Evolutionary conservation across 1,140 invertebrate genomes (phyloP).

Genomic region (Brachystomella parvula): DNA sequence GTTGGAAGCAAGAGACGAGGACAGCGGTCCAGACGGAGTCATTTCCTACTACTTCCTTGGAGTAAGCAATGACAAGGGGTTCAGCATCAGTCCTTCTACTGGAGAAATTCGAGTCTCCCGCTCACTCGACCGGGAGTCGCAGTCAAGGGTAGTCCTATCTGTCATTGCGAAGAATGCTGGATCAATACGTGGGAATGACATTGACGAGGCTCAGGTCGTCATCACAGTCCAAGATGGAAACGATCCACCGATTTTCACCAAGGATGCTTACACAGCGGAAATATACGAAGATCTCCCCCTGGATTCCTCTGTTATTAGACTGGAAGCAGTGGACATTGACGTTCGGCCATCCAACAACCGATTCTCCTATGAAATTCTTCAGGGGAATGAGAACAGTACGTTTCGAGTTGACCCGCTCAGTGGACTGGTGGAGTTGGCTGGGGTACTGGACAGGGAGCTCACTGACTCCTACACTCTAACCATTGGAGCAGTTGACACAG

Average conservation of each 20-base stretch:
- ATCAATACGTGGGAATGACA: slow-evolving; percentile 80
- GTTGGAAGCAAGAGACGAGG: slow-evolving; percentile 82
- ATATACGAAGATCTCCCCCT: slow-evolving; percentile 66
- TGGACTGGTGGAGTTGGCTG: slow-evolving; percentile 69
- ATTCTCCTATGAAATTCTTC: slow-evolving; percentile 82
- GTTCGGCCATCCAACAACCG: slow-evolving; percentile 82
- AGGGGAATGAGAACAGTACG: slow-evolving; percentile 67
- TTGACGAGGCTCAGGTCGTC: slow-evolving; percentile 86
- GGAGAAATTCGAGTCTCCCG: slow-evolving; percentile 75
- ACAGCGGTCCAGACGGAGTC: slow-evolving; percentile 81
- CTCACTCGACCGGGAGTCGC: slow-evolving; percentile 78
- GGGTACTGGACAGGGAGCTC: slow-evolving; percentile 71
- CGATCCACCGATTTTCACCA: slow-evolving; percentile 83
- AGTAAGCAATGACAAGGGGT: slow-evolving; percentile 84
- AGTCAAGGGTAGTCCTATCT: slow-evolving; percentile 77
- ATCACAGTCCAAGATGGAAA: slow-evolving; percentile 91
- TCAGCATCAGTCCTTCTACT: slow-evolving; percentile 73
- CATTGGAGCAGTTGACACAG: slow-evolving; percentile 84
- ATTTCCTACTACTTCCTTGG: slow-evolving; percentile 88
- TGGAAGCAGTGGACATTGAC: slow-evolving; percentile 84
- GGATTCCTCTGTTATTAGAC: slow-evolving; percentile 65
- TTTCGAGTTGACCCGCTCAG: slow-evolving; percentile 83
- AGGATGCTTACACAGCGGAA: slow-evolving; percentile 61
- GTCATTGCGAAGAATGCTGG: slow-evolving; percentile 91
- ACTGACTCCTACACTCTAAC: slow-evolving; percentile 65